Evolutionary conservation across 2,113 vertebrate species (phyloP).

Genomic region (Potamarius usumacintae): DNA sequence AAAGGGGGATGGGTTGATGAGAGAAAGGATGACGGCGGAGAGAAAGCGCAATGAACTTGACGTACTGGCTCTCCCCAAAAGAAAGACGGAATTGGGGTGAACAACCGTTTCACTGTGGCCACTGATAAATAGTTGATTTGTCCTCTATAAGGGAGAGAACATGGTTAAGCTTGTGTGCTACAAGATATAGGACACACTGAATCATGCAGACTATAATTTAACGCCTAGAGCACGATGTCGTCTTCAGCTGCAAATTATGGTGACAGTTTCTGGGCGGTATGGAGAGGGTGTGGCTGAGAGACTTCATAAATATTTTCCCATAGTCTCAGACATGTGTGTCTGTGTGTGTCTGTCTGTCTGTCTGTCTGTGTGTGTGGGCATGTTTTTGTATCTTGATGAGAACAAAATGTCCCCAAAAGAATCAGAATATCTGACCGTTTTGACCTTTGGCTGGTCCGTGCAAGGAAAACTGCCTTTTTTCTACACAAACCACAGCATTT

Average conservation of each 20-base stretch:
- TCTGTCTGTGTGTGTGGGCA: background rate
- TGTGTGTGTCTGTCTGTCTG: background rate
- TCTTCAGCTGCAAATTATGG: conserved; percentile 24
- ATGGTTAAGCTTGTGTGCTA: conserved; percentile 36
- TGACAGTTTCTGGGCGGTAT: conserved; percentile 11
- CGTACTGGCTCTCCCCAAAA: conserved; percentile 12
- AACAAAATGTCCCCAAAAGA: background rate
- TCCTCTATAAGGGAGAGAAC: conserved; percentile 21
- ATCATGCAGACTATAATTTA: conserved; percentile 22
- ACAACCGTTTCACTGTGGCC: conserved; percentile 30
- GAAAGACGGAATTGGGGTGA: conserved; percentile 19
- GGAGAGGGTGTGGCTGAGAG: conserved; percentile 28
- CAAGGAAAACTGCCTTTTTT: background rate
- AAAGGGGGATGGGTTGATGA: conserved; percentile 71
- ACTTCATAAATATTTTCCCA: conserved; percentile 46
- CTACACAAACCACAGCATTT: background rate
- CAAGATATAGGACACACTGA: conserved; percentile 26
- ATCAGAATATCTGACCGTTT: background rate
- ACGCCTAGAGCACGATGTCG: conserved; percentile 28
- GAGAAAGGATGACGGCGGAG: conserved; percentile 35
- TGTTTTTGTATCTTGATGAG: background rate
- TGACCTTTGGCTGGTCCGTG: background rate
- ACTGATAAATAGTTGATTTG: conserved; percentile 41
- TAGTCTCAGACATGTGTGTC: conserved; percentile 1
- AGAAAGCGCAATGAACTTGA: conserved; percentile 47